Evolutionary conservation across 2,113 vertebrate species (phyloP).

Genomic region (Hyla sarda): DNA sequence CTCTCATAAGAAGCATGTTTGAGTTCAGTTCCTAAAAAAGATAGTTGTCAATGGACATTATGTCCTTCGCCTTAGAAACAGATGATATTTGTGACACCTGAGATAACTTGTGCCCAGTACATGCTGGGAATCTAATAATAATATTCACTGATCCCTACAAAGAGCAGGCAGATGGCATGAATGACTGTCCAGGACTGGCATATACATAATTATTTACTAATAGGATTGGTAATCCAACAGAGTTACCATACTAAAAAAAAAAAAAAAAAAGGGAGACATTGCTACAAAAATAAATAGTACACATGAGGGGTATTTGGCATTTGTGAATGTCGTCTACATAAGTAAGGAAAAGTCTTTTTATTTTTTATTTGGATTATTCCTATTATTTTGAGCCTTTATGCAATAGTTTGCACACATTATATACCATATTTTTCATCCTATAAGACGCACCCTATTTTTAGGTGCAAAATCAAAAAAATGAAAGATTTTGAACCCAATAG

Average conservation of each 20-base stretch:
- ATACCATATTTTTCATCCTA: too few relatives aligned
- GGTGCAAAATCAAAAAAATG: too few relatives aligned
- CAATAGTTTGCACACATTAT: too few relatives aligned
- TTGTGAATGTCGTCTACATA: slow-evolving; percentile 9
- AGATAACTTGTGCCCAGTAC: slow-evolving; percentile 15
- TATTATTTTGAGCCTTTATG: neutral
- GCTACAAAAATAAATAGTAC: neutral
- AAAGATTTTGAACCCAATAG: too few relatives aligned
- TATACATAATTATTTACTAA: slow-evolving; percentile 12
- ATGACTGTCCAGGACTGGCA: slow-evolving; percentile 15
- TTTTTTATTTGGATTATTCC: neutral
- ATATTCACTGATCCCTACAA: slow-evolving; percentile 1
- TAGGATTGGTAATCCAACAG: slow-evolving; percentile 18
- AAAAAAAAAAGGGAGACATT: neutral
- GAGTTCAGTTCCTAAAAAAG: neutral
- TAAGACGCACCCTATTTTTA: too few relatives aligned
- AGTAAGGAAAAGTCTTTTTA: neutral
- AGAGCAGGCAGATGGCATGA: slow-evolving; percentile 34
- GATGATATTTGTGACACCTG: slow-evolving; percentile 24
- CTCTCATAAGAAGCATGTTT: neutral
- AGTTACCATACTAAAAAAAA: neutral
- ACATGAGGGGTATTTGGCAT: neutral
- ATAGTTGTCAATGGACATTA: neutral
- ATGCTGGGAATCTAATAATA: slow-evolving; percentile 34
- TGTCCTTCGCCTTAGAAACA: neutral